phyloP scores from a whole-genome alignment of 2,888 invertebrate genomes.

The Stomorhina lunata region DNA sequence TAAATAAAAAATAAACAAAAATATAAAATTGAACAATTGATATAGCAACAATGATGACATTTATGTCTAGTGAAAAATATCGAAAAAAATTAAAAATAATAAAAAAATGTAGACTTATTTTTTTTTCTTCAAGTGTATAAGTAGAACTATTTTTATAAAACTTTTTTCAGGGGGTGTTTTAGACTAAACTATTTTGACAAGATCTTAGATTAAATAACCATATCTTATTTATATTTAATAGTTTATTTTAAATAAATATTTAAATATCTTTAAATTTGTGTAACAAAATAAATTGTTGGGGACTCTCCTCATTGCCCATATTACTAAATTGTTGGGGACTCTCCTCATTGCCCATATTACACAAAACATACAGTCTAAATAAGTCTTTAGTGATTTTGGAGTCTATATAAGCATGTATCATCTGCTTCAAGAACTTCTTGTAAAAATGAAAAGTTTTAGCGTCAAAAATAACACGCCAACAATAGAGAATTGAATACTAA shows the following conservation, averaged over 20 bases:
- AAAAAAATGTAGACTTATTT: not conserved
- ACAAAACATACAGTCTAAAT: no score
- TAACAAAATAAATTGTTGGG: no score
- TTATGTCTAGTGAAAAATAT: slow-evolving; percentile 37
- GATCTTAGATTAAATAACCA: no score
- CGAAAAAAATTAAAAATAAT: not conserved
- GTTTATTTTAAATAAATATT: no score
- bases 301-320: no score
- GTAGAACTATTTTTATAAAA: not conserved
- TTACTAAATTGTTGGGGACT: no score
- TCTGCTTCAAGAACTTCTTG: slow-evolving; percentile 12
- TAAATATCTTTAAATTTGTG: no score
- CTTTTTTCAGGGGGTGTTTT: not conserved
- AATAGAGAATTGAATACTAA: slow-evolving; percentile 32
- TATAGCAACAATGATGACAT: slow-evolving; percentile 45
- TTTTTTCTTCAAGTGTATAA: slow-evolving; percentile 3
- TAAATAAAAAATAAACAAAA: not conserved
- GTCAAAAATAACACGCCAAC: slow-evolving; percentile 6
- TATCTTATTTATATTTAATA: no score
- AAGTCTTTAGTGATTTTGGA: no score
- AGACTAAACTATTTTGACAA: no score
- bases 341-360: no score
- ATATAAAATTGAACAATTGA: slow-evolving; percentile 41
- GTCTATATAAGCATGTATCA: not conserved
- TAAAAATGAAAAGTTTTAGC: slow-evolving; percentile 45